Conservation (phyloP, 1,140 invertebrate species). For the Heliconius hewitsoni region DNA sequence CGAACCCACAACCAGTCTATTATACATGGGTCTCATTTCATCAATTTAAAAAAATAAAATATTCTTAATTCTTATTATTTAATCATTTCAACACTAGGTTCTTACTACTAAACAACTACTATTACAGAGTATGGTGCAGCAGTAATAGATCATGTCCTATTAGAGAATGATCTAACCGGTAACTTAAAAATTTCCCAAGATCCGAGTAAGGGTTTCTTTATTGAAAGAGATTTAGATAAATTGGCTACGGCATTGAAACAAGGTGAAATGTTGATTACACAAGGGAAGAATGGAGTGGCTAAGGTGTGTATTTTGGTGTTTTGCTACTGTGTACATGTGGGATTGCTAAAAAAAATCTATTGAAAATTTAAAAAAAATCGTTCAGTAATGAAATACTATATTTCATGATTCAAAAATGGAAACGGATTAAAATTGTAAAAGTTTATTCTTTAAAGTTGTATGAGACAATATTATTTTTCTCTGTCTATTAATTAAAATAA, state of each 20-base stretch:
- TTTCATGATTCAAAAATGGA: not conserved
- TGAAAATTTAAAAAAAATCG: too few relatives aligned
- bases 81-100: too few relatives aligned
- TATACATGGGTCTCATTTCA: too few relatives aligned
- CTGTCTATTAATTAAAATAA: too few relatives aligned
- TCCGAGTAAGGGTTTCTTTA: constrained; percentile 82
- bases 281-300: constrained; percentile 75
- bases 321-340: too few relatives aligned
- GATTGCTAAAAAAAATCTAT: too few relatives aligned
- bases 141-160: constrained; percentile 94
- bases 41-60: too few relatives aligned
- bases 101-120: too few relatives aligned
- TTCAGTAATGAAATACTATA: not conserved
- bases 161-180: constrained; percentile 61
- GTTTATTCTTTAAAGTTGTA: not conserved
- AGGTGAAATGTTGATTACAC: constrained; percentile 85
- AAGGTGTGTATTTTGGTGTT: constrained; percentile 65
- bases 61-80: too few relatives aligned
- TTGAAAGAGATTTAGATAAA: constrained; percentile 84
- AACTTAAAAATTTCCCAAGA: constrained; percentile 38
- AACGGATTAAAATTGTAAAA: not conserved
- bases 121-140: constrained; percentile 91
- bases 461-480: not conserved
- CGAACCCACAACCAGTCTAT: too few relatives aligned
- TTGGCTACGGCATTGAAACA: constrained; percentile 86